Conservation (phyloP, 1,140 invertebrate genomes). For the Muscidifurax raptorellus region DNA sequence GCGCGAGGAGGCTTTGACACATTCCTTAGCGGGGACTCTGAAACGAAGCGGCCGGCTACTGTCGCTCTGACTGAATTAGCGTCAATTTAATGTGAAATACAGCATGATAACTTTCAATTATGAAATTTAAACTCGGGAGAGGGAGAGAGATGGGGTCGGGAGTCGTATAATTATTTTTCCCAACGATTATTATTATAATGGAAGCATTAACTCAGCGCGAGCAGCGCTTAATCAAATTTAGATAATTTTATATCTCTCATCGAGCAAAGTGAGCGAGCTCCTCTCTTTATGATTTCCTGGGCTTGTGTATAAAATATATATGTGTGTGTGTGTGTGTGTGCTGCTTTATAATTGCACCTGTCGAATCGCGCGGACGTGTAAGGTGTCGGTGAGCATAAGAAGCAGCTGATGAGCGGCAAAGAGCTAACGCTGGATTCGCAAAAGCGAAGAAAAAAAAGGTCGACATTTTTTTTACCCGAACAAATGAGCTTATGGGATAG, state of each 20-base stretch:
- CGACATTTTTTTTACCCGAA: too few relatives aligned
- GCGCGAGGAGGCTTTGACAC: neutral
- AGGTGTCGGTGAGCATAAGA: neutral
- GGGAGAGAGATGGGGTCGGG: neutral
- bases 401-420: slow-evolving; percentile 18
- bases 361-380: slow-evolving; percentile 8
- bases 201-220: neutral
- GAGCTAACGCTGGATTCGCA: neutral
- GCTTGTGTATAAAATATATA: neutral
- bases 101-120: slow-evolving; percentile 4
- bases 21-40: neutral
- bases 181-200: slow-evolving; percentile 2
- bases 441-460: too few relatives aligned
- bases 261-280: neutral
- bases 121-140: neutral
- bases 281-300: neutral
- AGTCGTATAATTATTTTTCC: neutral
- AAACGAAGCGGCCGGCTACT: neutral
- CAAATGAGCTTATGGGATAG: too few relatives aligned
- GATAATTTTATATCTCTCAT: slow-evolving; percentile 39
- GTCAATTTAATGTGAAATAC: neutral
- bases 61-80: neutral
- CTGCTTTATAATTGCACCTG: slow-evolving; percentile 44
- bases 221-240: slow-evolving; percentile 40
- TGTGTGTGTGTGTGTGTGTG: too few relatives aligned